Base-by-base conservation (phyloP, 2,113 vertebrate genomes). In the Pseudorasbora parva region DNA sequence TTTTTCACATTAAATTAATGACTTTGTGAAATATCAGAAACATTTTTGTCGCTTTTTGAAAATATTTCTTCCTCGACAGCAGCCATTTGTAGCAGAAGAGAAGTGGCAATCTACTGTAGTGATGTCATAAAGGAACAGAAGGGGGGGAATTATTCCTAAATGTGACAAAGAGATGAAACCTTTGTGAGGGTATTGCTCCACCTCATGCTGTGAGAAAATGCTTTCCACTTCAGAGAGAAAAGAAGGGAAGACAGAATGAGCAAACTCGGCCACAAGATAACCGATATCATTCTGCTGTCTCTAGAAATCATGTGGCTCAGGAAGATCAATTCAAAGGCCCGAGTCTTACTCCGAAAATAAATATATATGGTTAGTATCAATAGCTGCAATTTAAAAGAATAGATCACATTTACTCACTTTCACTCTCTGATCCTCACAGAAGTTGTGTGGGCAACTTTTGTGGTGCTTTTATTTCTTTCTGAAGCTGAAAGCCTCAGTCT, bases 171-270 rank as follows among this genome's bases (percentile, higher is more conserved):
- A 45, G 56, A 86, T 78, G 80, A 86, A 60, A 82, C 77, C 17
- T 77, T 74, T 78, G 64, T 30, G 64, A 82, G 59, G 41, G 43
- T 64, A 78, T 86, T 64, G 57, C 80, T 78, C 62, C 73, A 82
- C 47, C 47, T 37, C 69, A 83, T 86, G 77, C 82, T 84, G 82
- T 49, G 69, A 59, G 59, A 83, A 84, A 81, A 81, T 37, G 1
- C 64, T 81, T 85, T 14, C 41, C 19, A 47, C 30, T 83, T 74
- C 54, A 54, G 49, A 41, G 47, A 33, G 19, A 59, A 60, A 30
- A 27, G 25, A 41, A 21, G 30, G 33, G n/a, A 45, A 37, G 54
- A 78, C 0, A 43, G 54, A 62, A 14, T 4, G 37, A 72, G 23
- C 51, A 47, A 60, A 66, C 59, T 41, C 23, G 21, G 23, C 57